Evolutionary conservation across 2,888 invertebrate genomes (phyloP).

Genomic region (Caenorhabditis japonica): DNA sequence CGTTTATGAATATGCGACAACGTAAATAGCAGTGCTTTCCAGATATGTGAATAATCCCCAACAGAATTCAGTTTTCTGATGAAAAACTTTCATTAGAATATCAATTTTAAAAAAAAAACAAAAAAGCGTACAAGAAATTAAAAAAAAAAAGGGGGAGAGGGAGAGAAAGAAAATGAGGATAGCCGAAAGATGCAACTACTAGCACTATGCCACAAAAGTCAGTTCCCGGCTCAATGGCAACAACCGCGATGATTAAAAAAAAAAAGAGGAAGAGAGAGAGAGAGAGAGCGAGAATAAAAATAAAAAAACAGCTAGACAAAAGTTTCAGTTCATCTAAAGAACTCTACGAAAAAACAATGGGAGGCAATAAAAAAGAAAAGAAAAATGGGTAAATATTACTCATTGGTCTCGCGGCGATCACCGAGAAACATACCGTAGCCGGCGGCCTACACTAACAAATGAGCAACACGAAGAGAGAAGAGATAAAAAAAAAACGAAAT

Average conservation of each 20-base stretch:
- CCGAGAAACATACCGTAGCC: too few species aligned
- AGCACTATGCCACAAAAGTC: slow-evolving; percentile 47
- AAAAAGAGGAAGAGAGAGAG: slow-evolving; percentile 1
- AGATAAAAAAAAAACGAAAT: slow-evolving; percentile 30
- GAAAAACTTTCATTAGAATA: slow-evolving; percentile 16
- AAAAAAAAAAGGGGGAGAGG: too few species aligned
- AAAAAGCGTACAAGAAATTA: neutral
- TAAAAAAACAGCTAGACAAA: slow-evolving; percentile 44
- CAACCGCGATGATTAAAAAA: slow-evolving; percentile 35
- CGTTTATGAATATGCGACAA: too few species aligned
- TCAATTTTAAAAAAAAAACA: slow-evolving; percentile 7
- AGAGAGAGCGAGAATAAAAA: too few species aligned
- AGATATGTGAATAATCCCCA: too few species aligned
- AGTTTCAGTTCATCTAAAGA: slow-evolving; percentile 31
- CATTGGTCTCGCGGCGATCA: too few species aligned
- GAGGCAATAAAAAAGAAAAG: neutral
- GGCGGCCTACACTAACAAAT: too few species aligned
- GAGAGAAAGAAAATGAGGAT: slow-evolving; percentile 5
- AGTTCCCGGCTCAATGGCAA: slow-evolving; percentile 43
- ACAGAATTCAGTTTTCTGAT: too few species aligned
- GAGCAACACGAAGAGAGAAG: too few species aligned
- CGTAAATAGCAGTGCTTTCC: too few species aligned
- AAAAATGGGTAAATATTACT: too few species aligned
- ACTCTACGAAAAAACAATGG: slow-evolving; percentile 11
- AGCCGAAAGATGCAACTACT: slow-evolving; percentile 19